These are phyloP conservation scores for Nymphalis c-album DNA, from an alignment of 2,888 invertebrate genomes.

Conservation along the genomic window DNA sequence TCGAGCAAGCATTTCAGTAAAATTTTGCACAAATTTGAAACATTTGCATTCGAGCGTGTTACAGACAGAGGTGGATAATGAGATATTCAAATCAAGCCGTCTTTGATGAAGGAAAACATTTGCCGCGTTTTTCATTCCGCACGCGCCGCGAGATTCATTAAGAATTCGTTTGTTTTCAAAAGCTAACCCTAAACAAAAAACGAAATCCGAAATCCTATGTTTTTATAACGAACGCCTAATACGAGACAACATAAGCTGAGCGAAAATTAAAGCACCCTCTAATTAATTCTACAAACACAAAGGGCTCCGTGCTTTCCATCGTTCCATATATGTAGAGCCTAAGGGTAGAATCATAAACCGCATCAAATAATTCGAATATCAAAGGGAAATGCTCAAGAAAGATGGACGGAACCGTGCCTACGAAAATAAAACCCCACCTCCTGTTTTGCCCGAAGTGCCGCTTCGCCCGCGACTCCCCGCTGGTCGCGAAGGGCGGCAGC, in stretches of 20 bases:
- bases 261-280: constrained; percentile 61
- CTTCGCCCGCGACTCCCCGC: constrained; percentile 43
- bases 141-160: constrained; percentile 53
- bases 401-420: constrained; percentile 51
- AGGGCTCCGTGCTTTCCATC: constrained; percentile 40
- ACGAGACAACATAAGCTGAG: constrained; percentile 47
- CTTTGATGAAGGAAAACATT: constrained; percentile 43
- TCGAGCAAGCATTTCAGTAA: constrained; percentile 19
- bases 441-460: constrained; percentile 46
- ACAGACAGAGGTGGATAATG: constrained; percentile 34
- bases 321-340: constrained; percentile 34
- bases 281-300: constrained; percentile 69
- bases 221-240: constrained; percentile 58
- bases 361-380: constrained; percentile 52
- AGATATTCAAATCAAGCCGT: constrained; percentile 40
- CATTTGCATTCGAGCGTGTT: constrained; percentile 33
- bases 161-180: constrained; percentile 55
- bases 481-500: constrained; percentile 43
- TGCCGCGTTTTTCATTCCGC: constrained; percentile 38
- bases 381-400: constrained; percentile 56
- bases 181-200: constrained; percentile 51
- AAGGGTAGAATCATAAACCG: constrained; percentile 47
- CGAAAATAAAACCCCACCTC: constrained; percentile 53
- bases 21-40: constrained; percentile 26
- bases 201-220: constrained; percentile 47